Percentiles rank a stretch among this genome's conserved stretches.
Conservation (phyloP, 2,113 vertebrate species). For the Sylvietta virens region DNA sequence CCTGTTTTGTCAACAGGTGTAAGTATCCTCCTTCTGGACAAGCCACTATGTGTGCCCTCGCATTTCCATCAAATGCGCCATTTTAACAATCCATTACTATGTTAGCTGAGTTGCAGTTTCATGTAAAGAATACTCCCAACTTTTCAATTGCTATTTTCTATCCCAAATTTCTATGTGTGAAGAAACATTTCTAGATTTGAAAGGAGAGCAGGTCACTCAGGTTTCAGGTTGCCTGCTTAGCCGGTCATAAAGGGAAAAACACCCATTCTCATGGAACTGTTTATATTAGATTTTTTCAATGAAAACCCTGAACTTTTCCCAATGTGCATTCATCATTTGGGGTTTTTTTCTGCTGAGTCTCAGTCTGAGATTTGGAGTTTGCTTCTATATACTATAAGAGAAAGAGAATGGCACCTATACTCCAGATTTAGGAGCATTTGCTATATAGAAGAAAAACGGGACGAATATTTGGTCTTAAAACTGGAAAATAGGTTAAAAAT, state of each 20-base stretch:
- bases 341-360: not conserved
- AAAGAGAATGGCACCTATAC: not conserved
- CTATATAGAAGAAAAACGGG: not conserved
- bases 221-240: not conserved
- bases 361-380: not conserved
- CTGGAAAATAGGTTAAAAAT: not conserved
- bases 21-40: not conserved
- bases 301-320: not conserved
- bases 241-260: not conserved
- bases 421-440: not conserved
- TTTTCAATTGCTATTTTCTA: not conserved
- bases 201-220: not conserved
- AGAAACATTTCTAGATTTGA: not conserved
- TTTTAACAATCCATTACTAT: not conserved
- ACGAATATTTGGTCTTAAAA: not conserved
- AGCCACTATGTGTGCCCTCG: not conserved
- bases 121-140: not conserved
- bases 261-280: not conserved
- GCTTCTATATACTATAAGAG: not conserved
- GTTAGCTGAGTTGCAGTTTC: not conserved
- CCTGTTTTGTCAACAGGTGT: not conserved
- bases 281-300: not conserved
- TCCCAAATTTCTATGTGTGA: not conserved
- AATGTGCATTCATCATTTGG: not conserved
- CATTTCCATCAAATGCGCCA: not conserved